These are phyloP conservation scores for Sinella curviseta DNA, from an alignment of 1,140 invertebrate genomes.

Conservation along the genomic window DNA sequence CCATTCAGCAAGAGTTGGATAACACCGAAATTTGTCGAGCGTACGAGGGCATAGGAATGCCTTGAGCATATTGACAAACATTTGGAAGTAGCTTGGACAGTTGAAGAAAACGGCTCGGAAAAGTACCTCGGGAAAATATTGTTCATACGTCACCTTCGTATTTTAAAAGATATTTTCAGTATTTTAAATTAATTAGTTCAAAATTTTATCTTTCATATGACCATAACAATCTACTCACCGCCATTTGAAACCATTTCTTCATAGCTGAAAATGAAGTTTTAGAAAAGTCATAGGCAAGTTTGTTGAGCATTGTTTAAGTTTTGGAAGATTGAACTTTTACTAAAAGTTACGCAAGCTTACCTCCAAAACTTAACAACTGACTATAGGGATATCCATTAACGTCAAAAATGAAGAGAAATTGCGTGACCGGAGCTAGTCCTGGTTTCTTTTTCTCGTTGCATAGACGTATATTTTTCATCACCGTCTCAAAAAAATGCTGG, in stretches of 20 bases:
- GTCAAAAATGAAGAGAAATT: neutral
- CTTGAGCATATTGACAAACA: neutral
- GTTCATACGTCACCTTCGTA: neutral
- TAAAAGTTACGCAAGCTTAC: too few relatives aligned
- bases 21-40: neutral
- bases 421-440: neutral
- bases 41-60: neutral
- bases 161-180: neutral
- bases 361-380: neutral
- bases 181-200: too few relatives aligned
- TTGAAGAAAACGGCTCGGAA: neutral
- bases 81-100: neutral
- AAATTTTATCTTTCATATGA: neutral
- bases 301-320: too few relatives aligned
- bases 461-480: neutral
- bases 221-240: neutral
- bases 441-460: neutral
- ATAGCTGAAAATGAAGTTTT: too few relatives aligned
- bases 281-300: too few relatives aligned
- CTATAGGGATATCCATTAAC: neutral
- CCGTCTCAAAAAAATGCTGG: neutral
- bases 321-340: too few relatives aligned
- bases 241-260: neutral
- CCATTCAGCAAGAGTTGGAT: neutral
- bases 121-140: neutral